Percentiles rank a stretch among this genome's conserved stretches.
Evolutionary conservation across 2,888 invertebrate species (phyloP).

Genomic region (Sesamia inferens): DNA sequence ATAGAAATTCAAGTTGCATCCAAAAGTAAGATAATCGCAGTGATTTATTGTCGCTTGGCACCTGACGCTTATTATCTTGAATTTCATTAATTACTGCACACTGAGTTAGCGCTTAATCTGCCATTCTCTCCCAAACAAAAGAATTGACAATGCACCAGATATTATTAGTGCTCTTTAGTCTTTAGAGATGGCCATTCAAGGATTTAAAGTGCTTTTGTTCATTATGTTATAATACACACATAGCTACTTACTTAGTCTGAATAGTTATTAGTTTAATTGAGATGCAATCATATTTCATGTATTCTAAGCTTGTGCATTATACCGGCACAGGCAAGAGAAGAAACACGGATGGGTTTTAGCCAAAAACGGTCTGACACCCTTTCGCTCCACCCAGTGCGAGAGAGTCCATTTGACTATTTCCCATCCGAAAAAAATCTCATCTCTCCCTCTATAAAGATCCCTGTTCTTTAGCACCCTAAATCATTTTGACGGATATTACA

Average conservation of each 20-base stretch:
- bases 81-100: slow-evolving; percentile 62
- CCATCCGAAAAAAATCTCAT: no score
- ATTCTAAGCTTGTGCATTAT: not conserved
- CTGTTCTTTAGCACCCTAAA: no score
- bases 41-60: slow-evolving; percentile 49
- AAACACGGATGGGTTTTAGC: no score
- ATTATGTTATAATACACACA: slow-evolving; percentile 5
- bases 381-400: no score
- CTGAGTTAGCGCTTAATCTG: slow-evolving; percentile 53
- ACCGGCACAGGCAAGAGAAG: no score
- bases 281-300: slow-evolving; percentile 7
- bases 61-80: slow-evolving; percentile 59
- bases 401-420: no score
- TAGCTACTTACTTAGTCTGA: slow-evolving; percentile 21
- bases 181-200: slow-evolving; percentile 31
- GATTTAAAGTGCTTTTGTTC: slow-evolving; percentile 48
- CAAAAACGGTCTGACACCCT: no score
- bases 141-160: slow-evolving; percentile 62
- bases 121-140: slow-evolving; percentile 59
- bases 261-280: slow-evolving; percentile 8
- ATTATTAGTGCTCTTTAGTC: slow-evolving; percentile 54
- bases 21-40: slow-evolving; percentile 45
- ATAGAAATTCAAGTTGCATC: not conserved
- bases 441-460: no score
- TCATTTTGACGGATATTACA: no score